Evolutionary conservation across 2,888 invertebrate species (phyloP).

Genomic region (Lamellibrachia columna): DNA sequence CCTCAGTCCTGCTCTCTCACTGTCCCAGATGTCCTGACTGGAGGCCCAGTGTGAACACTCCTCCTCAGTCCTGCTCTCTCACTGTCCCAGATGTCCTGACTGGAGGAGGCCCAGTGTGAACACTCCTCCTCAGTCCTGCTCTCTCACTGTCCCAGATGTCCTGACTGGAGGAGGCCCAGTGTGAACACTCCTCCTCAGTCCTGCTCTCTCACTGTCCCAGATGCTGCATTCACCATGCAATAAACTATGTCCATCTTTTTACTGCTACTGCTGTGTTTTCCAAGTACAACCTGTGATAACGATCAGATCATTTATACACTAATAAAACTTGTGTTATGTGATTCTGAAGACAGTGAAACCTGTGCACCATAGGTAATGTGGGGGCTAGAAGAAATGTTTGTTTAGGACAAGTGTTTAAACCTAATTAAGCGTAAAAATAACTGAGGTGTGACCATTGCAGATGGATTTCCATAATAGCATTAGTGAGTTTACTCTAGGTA

Average conservation of each 20-base stretch:
- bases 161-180: too few relatives aligned
- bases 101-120: too few relatives aligned
- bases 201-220: background rate
- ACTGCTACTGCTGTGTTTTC: background rate
- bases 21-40: too few relatives aligned
- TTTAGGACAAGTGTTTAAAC: background rate
- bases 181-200: background rate
- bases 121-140: too few relatives aligned
- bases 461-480: background rate
- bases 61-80: too few relatives aligned
- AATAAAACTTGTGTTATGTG: background rate
- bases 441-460: background rate
- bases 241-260: background rate
- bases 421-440: background rate
- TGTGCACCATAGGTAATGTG: background rate
- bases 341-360: background rate
- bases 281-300: background rate
- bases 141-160: too few relatives aligned
- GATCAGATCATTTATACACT: background rate
- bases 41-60: too few relatives aligned
- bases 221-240: background rate
- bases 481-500: background rate
- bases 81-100: too few relatives aligned
- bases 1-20: too few relatives aligned
- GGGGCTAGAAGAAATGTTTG: background rate